Conservation (phyloP, 1,140 invertebrate genomes). For the Seison nebaliae region DNA sequence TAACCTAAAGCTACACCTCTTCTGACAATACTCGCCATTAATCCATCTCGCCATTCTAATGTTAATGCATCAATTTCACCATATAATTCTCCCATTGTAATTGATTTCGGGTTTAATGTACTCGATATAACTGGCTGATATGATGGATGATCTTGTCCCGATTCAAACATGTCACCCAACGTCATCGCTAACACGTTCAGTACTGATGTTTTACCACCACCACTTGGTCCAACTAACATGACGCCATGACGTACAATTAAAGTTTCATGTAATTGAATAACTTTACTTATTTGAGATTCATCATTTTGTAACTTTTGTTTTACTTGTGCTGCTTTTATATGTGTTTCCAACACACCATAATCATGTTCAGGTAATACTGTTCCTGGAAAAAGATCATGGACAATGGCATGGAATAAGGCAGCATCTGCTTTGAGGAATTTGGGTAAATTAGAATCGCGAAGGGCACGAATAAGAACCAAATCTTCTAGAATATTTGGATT, state of each 20-base stretch:
- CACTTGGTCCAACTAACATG: slow-evolving; percentile 30
- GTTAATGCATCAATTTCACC: slow-evolving; percentile 27
- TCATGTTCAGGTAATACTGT: slow-evolving; percentile 28
- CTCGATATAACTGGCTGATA: slow-evolving; percentile 26
- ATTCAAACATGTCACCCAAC: slow-evolving; percentile 19
- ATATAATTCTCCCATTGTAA: slow-evolving; percentile 29
- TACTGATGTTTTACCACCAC: slow-evolving; percentile 26
- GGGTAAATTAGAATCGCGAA: slow-evolving; percentile 29
- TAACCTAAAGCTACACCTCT: slow-evolving; percentile 20
- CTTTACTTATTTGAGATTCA: slow-evolving; percentile 23
- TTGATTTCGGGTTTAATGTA: slow-evolving; percentile 28
- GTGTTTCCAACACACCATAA: slow-evolving; percentile 22
- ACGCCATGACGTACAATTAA: slow-evolving; percentile 29
- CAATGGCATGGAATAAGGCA: slow-evolving; percentile 22
- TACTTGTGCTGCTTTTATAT: slow-evolving; percentile 20
- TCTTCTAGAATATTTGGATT: slow-evolving; percentile 29
- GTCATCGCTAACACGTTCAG: slow-evolving; percentile 23
- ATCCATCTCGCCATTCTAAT: slow-evolving; percentile 28
- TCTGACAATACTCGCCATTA: slow-evolving; percentile 26
- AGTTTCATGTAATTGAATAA: slow-evolving; percentile 30
- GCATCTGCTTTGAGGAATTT: slow-evolving; percentile 29
- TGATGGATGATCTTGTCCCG: slow-evolving; percentile 18
- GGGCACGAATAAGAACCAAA: slow-evolving; percentile 26
- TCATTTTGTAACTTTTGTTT: slow-evolving; percentile 19
- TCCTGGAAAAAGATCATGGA: slow-evolving; percentile 29